Evolutionary conservation across 2,888 invertebrate species (phyloP).

Genomic region (Erebia aethiops): DNA sequence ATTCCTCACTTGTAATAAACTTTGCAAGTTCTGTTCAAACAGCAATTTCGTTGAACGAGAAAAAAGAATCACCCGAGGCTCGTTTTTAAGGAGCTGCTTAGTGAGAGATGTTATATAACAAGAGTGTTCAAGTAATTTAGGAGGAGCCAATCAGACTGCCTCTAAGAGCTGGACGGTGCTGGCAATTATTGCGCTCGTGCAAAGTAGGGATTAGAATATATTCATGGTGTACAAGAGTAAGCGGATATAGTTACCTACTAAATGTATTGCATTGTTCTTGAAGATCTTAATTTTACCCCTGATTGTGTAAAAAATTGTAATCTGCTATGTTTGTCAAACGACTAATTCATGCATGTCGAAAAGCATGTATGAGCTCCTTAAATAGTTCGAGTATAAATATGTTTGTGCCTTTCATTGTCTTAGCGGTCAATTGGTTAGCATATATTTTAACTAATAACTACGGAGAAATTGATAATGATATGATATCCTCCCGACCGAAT

Average conservation of each 20-base stretch:
- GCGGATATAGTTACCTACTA: neutral
- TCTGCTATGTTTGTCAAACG: too few species aligned
- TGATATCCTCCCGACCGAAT: too few species aligned
- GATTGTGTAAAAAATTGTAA: too few species aligned
- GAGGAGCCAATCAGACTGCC: slow-evolving; percentile 24
- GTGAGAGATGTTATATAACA: slow-evolving; percentile 12
- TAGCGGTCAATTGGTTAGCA: too few species aligned
- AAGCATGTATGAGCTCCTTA: too few species aligned
- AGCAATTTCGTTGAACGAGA: neutral
- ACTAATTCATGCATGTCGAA: too few species aligned
- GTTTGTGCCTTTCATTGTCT: too few species aligned
- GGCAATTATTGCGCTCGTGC: slow-evolving; percentile 22
- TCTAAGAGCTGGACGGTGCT: slow-evolving; percentile 16
- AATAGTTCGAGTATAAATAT: too few species aligned
- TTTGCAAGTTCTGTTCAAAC: neutral
- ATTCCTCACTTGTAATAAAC: neutral
- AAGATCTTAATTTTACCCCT: too few species aligned
- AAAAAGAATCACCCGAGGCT: neutral
- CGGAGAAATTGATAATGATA: too few species aligned
- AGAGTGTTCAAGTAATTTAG: slow-evolving; percentile 26
- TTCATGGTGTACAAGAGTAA: neutral
- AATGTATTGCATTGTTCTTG: too few species aligned
- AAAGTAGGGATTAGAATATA: neutral
- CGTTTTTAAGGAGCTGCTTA: slow-evolving; percentile 10
- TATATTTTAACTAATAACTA: too few species aligned